phyloP scores from a whole-genome alignment of 2,113 vertebrate species.

The Lontra canadensis region DNA sequence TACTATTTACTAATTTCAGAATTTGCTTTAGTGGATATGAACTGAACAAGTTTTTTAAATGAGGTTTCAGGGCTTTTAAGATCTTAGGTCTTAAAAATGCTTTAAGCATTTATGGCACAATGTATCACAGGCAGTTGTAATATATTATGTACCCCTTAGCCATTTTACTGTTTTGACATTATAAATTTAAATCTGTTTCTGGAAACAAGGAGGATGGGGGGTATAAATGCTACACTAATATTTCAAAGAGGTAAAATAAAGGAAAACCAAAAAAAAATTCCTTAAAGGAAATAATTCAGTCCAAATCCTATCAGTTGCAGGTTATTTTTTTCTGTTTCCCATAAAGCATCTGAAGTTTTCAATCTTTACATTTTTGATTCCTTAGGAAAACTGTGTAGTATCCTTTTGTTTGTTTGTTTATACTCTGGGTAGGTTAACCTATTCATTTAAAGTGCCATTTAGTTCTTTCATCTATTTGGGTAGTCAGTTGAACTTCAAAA shows the following conservation, averaged over 20 bases:
- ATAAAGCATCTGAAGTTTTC: neutral
- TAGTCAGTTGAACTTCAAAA: neutral
- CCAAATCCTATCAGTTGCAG: neutral
- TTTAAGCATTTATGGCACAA: neutral
- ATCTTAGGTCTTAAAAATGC: neutral
- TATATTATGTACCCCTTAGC: neutral
- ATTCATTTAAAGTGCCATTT: neutral
- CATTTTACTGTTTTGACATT: neutral
- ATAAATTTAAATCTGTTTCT: neutral
- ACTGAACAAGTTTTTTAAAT: neutral
- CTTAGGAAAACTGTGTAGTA: neutral
- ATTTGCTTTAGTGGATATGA: neutral
- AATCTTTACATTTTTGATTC: neutral
- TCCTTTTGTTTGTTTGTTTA: neutral
- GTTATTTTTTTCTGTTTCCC: neutral
- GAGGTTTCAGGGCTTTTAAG: neutral
- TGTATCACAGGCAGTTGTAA: neutral
- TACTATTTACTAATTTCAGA: neutral
- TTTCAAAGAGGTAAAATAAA: neutral
- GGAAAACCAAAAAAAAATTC: neutral
- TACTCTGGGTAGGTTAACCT: neutral
- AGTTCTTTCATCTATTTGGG: neutral
- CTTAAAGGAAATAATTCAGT: neutral
- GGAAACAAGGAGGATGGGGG: neutral
- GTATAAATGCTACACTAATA: neutral